Evolutionary conservation across 2,888 invertebrate genomes (phyloP), one percentile per base, ranked within the genome.

Genomic region (Orgyia antiqua): DNA sequence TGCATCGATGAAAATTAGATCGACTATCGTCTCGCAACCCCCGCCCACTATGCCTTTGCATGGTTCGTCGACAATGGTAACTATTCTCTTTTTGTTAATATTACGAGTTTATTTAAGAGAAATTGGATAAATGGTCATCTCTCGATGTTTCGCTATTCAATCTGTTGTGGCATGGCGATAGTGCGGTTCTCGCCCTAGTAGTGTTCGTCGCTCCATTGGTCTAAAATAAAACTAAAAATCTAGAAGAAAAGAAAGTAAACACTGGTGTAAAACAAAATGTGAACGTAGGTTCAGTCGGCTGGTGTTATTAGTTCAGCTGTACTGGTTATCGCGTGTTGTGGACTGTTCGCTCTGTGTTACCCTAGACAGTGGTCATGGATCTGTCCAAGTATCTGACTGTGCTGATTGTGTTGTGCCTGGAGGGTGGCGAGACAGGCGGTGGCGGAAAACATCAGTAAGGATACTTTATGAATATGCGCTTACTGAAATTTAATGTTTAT

Each of bases 121-220:
- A 87, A 86, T 83, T 80, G 71, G 79, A 84, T 87, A 87, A 87
- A 87, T 82, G 82, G 79, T 76, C 75, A 79, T 74, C 74, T 76
- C 75, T 64, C 66, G 54, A 72, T 73, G 73, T 76, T 69, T 65
- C 62, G 61, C 71, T 68, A 68, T 68, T 82, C 86, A 82, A 84
- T 75, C 70, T 59, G 49, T 63, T 51, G 67, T 53, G 58, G 70
- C 43, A 54, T 51, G 58, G 67, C 64, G 57, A 51, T 67, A 47
- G 74, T 58, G 68, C 66, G 64, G 70, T 56, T 49, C 56, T 60
- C 41, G 39, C 42, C 39, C 47, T 45, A 35, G 68, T 58, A 52
- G 61, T 65, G 61, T 52, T 57, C 51, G 51, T 42, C 42, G 58
- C 55, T 64, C 57, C 44, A 58, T 49, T 52, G 51, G 31, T 56